A percentile compares a stretch with the other conserved stretches of the same genome.
Evolutionary conservation across 2,113 vertebrate species (phyloP).

Genomic region (Scatophagus argus): DNA sequence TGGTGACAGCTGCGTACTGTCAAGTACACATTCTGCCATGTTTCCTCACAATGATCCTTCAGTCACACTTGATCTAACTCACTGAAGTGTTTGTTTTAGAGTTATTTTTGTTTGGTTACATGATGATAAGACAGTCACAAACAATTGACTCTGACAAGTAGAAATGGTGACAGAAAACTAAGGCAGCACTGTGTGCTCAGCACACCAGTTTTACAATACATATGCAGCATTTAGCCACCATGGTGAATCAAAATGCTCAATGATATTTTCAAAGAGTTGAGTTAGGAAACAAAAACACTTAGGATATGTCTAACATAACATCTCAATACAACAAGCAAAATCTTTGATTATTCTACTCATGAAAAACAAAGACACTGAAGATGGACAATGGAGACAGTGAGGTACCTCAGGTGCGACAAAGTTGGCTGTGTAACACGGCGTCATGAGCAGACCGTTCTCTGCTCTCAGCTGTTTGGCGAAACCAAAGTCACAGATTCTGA

Average conservation of each 20-base stretch:
- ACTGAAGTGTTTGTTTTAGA: background rate
- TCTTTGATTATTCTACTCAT: too few species aligned
- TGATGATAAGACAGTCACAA: background rate
- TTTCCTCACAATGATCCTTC: background rate
- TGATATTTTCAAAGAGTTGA: too few species aligned
- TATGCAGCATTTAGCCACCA: too few species aligned
- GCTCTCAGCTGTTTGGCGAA: conserved; percentile 97
- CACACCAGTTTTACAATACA: too few species aligned
- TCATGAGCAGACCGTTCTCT: conserved; percentile 96
- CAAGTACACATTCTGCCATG: too few species aligned
- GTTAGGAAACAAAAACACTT: too few species aligned
- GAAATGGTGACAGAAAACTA: background rate
- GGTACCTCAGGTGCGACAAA: conserved; percentile 97
- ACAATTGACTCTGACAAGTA: background rate
- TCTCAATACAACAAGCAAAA: background rate
- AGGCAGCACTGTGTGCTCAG: too few species aligned
- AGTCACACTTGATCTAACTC: background rate
- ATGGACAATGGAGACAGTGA: background rate
- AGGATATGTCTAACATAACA: too few species aligned
- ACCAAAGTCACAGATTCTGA: conserved; percentile 97
- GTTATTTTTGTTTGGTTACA: background rate
- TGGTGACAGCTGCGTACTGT: background rate
- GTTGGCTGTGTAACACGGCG: conserved; percentile 97
- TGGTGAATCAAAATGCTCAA: too few species aligned
- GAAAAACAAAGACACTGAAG: background rate